phyloP scores from a whole-genome alignment of 2,888 invertebrate genomes.

The Plutella xylostella region DNA sequence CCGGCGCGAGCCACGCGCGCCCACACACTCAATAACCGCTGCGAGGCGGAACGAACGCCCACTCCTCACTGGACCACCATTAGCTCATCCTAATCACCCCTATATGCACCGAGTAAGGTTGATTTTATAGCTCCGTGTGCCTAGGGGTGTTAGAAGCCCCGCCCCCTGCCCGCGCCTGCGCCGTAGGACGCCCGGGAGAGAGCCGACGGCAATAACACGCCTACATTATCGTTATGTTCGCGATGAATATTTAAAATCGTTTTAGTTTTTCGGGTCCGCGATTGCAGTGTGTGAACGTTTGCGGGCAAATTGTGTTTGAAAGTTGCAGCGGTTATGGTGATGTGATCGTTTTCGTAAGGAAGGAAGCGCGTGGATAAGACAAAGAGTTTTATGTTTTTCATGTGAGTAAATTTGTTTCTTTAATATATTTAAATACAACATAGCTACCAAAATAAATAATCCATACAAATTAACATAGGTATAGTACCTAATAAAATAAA shows the following conservation, averaged over 20 bases:
- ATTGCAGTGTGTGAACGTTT: constrained; percentile 29
- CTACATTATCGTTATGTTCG: constrained; percentile 64
- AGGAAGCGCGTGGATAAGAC: neutral
- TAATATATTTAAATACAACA: no score
- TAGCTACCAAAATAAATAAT: no score
- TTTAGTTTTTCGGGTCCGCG: no score
- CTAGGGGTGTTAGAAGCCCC: constrained; percentile 35
- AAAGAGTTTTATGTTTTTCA: neutral
- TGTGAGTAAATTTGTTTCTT: neutral
- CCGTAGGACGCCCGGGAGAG: constrained; percentile 24
- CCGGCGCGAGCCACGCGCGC: constrained; percentile 49
- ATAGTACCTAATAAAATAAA: no score
- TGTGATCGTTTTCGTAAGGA: neutral
- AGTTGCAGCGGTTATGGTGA: no score
- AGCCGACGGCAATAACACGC: constrained; percentile 52
- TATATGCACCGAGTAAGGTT: constrained; percentile 15
- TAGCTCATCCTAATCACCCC: constrained; percentile 11
- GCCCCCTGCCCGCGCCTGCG: constrained; percentile 55
- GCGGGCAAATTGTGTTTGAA: neutral
- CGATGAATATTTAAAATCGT: constrained; percentile 54
- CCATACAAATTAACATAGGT: no score
- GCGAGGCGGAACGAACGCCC: constrained; percentile 14
- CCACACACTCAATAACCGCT: constrained; percentile 36
- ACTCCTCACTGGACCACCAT: constrained; percentile 6
- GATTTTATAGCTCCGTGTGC: constrained; percentile 28